Evolutionary conservation across 2,888 invertebrate species (phyloP).

Genomic region (Rambutsinella grinnellia): DNA sequence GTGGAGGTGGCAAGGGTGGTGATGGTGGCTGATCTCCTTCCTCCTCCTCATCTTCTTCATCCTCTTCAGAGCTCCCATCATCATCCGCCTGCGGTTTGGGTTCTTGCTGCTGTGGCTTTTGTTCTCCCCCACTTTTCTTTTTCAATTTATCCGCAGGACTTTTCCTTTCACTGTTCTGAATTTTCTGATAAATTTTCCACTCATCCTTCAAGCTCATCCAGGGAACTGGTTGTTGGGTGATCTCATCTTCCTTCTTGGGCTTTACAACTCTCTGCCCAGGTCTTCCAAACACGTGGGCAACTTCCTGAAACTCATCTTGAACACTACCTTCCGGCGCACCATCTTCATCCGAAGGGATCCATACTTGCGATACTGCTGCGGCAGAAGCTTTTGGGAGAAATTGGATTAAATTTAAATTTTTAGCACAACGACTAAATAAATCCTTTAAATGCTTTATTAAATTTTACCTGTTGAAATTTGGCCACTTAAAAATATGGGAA

Average conservation of each 20-base stretch:
- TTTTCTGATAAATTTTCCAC: conserved; percentile 53
- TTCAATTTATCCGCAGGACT: conserved; percentile 2
- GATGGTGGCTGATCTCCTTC: too few species aligned
- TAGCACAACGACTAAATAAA: too few species aligned
- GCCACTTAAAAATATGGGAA: conserved; percentile 29
- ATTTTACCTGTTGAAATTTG: conserved; percentile 39
- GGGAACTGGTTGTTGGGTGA: conserved; percentile 48
- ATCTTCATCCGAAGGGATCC: conserved; percentile 45
- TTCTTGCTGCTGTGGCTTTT: conserved; percentile 4
- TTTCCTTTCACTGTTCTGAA: conserved; percentile 18
- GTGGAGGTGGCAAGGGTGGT: too few species aligned
- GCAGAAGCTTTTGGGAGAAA: too few species aligned
- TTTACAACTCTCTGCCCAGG: conserved; percentile 49
- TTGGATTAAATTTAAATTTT: too few species aligned
- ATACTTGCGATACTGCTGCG: conserved; percentile 31
- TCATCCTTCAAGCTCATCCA: conserved; percentile 53
- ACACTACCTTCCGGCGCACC: conserved; percentile 45
- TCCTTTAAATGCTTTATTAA: too few species aligned
- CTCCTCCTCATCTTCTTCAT: conserved; percentile 19
- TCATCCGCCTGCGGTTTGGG: conserved; percentile 16
- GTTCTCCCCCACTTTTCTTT: conserved; percentile 1
- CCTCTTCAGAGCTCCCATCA: conserved; percentile 15
- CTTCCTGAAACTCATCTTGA: conserved; percentile 52
- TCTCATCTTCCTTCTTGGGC: conserved; percentile 39
- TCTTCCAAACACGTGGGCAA: conserved; percentile 51